These are phyloP conservation scores for Gallinago solitaria DNA, from an alignment of 2,797 vertebrate genomes.

Conservation along the genomic window DNA sequence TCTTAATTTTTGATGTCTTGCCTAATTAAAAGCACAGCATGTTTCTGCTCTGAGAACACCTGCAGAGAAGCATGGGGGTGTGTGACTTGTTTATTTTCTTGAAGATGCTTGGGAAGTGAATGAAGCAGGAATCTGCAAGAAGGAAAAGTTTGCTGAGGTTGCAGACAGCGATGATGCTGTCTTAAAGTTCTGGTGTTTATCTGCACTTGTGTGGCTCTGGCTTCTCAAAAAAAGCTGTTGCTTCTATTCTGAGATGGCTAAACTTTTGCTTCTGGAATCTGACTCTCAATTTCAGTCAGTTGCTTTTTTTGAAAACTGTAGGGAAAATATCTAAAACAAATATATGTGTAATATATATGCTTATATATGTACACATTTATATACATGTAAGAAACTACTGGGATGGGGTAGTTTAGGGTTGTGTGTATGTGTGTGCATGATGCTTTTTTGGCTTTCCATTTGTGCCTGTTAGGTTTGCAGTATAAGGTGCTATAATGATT, in stretches of 20 bases:
- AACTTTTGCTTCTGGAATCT: neutral
- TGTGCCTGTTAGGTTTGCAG: neutral
- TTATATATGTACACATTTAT: neutral
- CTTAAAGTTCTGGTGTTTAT: neutral
- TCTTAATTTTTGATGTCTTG: neutral
- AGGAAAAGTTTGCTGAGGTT: neutral
- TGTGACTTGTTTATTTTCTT: neutral
- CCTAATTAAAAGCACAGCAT: neutral
- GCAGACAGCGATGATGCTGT: neutral
- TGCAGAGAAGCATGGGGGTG: neutral
- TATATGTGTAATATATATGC: neutral
- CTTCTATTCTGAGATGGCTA: neutral
- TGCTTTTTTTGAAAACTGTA: neutral
- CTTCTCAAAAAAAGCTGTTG: neutral
- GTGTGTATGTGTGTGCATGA: neutral
- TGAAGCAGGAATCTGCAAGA: neutral
- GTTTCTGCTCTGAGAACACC: neutral
- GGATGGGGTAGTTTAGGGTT: neutral
- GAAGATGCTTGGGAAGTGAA: neutral
- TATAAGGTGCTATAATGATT: neutral
- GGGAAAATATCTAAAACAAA: neutral
- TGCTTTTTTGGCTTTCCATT: neutral
- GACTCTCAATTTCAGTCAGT: neutral
- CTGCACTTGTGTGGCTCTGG: neutral
- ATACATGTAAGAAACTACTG: neutral